Evolutionary conservation across 2,113 vertebrate species (phyloP), one percentile per base, ranked within the genome.

Genomic region (Mormyrus lacerda): DNA sequence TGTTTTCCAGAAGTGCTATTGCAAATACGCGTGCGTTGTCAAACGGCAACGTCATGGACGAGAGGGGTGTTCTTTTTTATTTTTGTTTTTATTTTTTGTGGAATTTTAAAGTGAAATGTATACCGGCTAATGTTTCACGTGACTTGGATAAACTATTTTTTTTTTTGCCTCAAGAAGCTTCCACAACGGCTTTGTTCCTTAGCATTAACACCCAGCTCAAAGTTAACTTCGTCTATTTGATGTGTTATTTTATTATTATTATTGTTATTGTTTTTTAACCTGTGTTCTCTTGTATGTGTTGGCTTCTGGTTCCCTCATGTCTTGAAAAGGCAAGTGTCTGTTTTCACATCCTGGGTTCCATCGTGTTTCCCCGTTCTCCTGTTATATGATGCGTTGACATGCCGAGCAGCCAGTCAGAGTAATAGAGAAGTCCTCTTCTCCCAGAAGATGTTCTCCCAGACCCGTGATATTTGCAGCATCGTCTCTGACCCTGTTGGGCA

Each of bases 1-100:
- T 88, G 93, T 93, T 93, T 94, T 93, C 92, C 94, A 91, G 91
- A 96, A 94, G 93, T 95, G 94, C 92, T 95, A 92, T 93, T 92
- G 86, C 91, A 92, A 91, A 89, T 88, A 89, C 87, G 76, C 35
- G 42, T 92, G 58, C 87, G 48, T 90, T 87, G 55, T 55, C 15
- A 45, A 45, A 89, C 27, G 73, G 39, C 24, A 58, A 35, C 17
- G 13, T 45, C 55, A 79, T 79, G 35, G 15, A 42, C 3, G 27
- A 69, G 27, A 69, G 61, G 0, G n/a, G 61, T 69, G 24, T 31
- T 69, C 31, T 31, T 69, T 55, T 50, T 15, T 44, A 19, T 21
- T 69, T 65, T 69, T 69, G 2, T 69, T 65, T 69, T 27, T 27
- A 11, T 31, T 69, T 82, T n/a, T 47, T 45, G 82, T 45, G 82